These are phyloP conservation scores for Pherbina coryleti DNA, from an alignment of 2,888 invertebrate species.

Conservation along the genomic window DNA sequence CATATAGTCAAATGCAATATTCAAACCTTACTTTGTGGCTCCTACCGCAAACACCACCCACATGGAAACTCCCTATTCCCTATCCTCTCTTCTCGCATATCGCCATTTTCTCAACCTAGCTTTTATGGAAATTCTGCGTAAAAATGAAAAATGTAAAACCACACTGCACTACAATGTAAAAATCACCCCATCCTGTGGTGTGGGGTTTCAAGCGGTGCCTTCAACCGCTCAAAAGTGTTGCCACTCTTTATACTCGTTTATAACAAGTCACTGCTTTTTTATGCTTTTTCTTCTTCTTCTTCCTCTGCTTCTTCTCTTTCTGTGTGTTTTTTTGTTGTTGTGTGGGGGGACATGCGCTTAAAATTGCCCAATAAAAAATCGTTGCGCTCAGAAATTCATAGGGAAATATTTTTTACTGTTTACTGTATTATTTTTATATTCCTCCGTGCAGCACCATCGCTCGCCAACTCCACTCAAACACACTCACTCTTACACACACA, in stretches of 20 bases:
- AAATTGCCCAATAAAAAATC: constrained; percentile 60
- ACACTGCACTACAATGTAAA: neutral
- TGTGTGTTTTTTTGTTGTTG: constrained; percentile 13
- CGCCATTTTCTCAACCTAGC: neutral
- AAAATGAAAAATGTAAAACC: constrained; percentile 17
- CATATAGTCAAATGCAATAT: constrained; percentile 56
- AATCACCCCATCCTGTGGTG: neutral
- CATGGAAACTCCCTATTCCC: too few relatives aligned
- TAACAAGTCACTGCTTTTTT: neutral
- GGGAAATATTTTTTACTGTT: constrained; percentile 51
- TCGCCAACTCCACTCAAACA: neutral
- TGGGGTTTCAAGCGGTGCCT: constrained; percentile 27
- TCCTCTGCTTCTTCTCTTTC: constrained; percentile 12
- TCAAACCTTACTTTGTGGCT: constrained; percentile 39
- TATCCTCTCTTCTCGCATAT: neutral
- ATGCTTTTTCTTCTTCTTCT: neutral
- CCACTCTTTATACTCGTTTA: constrained; percentile 27
- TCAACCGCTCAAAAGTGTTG: constrained; percentile 10
- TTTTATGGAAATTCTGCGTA: neutral
- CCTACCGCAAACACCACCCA: too few relatives aligned
- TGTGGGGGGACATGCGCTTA: constrained; percentile 57
- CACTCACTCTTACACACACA: neutral
- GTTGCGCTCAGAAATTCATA: constrained; percentile 57
- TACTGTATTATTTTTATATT: constrained; percentile 9
- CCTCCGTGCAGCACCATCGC: neutral